phyloP scores from a whole-genome alignment of 1,140 invertebrate species.

The Ostrea denselamellosa region DNA sequence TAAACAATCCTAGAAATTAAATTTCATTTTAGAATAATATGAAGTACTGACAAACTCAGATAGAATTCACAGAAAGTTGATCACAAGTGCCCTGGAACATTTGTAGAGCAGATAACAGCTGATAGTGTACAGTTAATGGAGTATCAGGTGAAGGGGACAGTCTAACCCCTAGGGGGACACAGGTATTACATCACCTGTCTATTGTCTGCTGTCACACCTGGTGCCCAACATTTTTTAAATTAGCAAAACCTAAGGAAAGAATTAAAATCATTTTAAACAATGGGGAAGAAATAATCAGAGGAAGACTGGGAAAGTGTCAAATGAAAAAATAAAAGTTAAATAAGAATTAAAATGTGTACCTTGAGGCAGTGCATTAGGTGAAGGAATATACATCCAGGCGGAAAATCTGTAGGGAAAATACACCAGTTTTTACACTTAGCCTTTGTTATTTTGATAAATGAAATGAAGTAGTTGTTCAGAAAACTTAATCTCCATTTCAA shows the following conservation, averaged over 20 bases:
- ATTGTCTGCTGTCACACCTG: slow-evolving; percentile 13
- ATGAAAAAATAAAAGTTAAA: neutral
- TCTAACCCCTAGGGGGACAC: neutral
- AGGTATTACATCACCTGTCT: slow-evolving; percentile 35
- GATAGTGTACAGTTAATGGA: neutral
- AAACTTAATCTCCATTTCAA: neutral
- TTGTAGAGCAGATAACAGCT: slow-evolving; percentile 21
- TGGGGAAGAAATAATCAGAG: neutral
- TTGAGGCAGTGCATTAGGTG: neutral
- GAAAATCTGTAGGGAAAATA: neutral
- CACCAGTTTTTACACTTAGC: neutral
- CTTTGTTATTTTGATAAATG: neutral
- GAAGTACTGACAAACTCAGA: neutral
- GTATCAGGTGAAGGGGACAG: neutral
- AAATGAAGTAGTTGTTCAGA: neutral
- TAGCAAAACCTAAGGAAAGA: neutral
- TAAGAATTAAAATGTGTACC: neutral
- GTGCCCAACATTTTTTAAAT: neutral
- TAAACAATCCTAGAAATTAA: slow-evolving; percentile 1
- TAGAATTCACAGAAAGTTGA: slow-evolving; percentile 36
- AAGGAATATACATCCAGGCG: neutral
- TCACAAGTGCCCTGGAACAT: neutral
- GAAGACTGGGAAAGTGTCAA: neutral
- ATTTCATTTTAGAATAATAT: slow-evolving; percentile 29
- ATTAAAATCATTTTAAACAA: slow-evolving; percentile 14